Evolutionary conservation across 2,797 vertebrate species (phyloP), one percentile per base, ranked within the genome.

Genomic region (Argya squamiceps): DNA sequence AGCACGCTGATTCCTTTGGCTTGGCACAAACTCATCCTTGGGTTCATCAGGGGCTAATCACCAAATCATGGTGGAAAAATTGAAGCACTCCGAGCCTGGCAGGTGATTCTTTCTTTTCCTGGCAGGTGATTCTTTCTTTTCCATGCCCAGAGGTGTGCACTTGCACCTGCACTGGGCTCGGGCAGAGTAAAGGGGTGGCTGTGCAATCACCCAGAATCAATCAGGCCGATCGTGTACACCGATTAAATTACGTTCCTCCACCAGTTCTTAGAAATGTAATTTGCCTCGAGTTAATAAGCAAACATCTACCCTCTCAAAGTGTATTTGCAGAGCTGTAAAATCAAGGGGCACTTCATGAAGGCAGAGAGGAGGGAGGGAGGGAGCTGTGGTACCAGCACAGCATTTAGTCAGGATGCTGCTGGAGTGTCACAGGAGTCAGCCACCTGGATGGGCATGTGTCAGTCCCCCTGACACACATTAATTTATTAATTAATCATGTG

Each of bases 221-320:
- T 65, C 92, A 52, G 80, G 59, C 60, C 0, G 3, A 76, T 60
- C 2, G 3, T 22, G 32, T n/a, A 36, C 3, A 1, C 29, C 9
- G 2, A 77, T 96, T 90, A 92, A 93, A 93, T 95, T 58, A 84
- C 3, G 24, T 74, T 84, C 91, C 84, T 75, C 82, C 84, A 75
- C 64, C 26, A 1, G 56, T 79, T 93, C 93, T 86, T 80, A 65
- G 89, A 93, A 89, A 92, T 75, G 55, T 30, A 83, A 94, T 92
- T 96, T 94, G 58, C 93, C 82, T 64, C 52, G 55, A 86, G 60
- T 83, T 84, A 92, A 94, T 86, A 84, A 90, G 85, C 79, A 96
- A 69, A 82, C 63, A 75, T 59, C 65, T 84, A 56, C 47, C 49
- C 46, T 88, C 83, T 89, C 64, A 41, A 79, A 84, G 73, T 6